These are phyloP conservation scores for Drosophila neonasuta DNA, from an alignment of 2,888 invertebrate genomes.

Conservation along the genomic window DNA sequence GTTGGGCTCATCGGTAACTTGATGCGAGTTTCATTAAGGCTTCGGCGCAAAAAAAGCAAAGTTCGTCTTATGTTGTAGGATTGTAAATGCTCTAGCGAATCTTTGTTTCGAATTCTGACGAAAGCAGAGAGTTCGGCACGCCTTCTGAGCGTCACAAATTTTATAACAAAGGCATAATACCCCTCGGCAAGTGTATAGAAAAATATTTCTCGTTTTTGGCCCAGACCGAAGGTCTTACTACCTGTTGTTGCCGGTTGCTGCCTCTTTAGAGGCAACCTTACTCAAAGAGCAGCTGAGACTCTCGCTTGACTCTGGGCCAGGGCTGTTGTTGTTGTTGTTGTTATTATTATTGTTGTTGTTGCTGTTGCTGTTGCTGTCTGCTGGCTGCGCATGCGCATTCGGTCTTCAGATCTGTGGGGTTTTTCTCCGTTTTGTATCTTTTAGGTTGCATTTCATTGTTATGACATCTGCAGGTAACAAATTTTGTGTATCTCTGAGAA, in stretches of 20 bases:
- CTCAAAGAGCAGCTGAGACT: conserved; percentile 68
- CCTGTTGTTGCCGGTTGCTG: conserved; percentile 52
- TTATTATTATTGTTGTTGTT: conserved; percentile 17
- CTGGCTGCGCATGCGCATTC: conserved; percentile 67
- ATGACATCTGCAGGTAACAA: conserved; percentile 77
- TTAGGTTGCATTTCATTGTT: conserved; percentile 75
- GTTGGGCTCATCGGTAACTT: conserved; percentile 56
- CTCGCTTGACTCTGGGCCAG: conserved; percentile 11
- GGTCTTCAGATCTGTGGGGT: conserved; percentile 19
- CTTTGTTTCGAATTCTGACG: not conserved
- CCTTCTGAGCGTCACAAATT: conserved; percentile 7
- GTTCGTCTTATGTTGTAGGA: not conserved
- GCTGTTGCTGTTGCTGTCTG: conserved; percentile 29
- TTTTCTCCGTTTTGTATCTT: conserved; percentile 61
- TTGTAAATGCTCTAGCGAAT: conserved; percentile 1
- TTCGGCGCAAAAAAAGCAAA: conserved; percentile 52
- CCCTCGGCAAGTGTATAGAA: conserved; percentile 3
- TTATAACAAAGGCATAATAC: conserved; percentile 10
- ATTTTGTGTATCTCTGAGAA: conserved; percentile 53
- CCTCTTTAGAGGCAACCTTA: conserved; percentile 52
- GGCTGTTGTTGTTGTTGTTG: conserved; percentile 39
- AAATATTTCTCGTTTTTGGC: conserved; percentile 50
- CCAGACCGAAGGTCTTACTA: conserved; percentile 64
- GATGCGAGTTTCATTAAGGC: conserved; percentile 77
- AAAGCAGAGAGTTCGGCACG: conserved; percentile 26